A percentile compares a stretch with the other conserved stretches of the same genome.
Evolutionary conservation across 2,888 invertebrate species (phyloP).

Genomic region (Tinea trinotella): DNA sequence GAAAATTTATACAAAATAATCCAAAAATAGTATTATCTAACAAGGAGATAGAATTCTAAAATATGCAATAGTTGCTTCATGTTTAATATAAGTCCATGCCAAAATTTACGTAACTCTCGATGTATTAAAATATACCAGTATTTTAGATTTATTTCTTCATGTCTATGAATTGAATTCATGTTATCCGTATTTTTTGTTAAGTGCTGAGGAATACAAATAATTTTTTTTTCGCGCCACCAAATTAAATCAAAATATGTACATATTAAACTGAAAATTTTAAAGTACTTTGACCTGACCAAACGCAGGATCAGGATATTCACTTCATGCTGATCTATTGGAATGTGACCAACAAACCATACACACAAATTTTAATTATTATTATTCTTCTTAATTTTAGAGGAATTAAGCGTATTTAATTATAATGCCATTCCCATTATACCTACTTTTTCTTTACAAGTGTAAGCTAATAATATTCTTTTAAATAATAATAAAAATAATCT

Average conservation of each 20-base stretch:
- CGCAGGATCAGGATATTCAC: not conserved
- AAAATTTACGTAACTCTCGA: slow-evolving; percentile 1
- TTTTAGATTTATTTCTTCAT: not conserved
- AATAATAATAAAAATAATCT: no score
- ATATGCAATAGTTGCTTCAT: not conserved
- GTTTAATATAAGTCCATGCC: not conserved
- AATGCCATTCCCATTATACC: no score
- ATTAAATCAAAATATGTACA: slow-evolving; percentile 8
- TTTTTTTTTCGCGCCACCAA: not conserved
- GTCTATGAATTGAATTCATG: not conserved
- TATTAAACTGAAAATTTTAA: not conserved
- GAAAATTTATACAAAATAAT: not conserved
- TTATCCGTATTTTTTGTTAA: slow-evolving; percentile 7
- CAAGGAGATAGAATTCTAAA: not conserved
- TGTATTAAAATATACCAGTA: not conserved
- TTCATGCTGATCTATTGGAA: not conserved
- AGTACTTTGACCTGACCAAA: slow-evolving; percentile 2
- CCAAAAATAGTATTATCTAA: not conserved
- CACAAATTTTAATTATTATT: no score
- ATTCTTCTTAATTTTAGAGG: no score
- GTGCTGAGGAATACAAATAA: not conserved
- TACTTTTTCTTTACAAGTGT: no score
- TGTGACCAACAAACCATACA: not conserved
- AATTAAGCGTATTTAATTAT: no score
- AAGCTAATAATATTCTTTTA: no score